Conservation (phyloP, 2,113 vertebrate genomes). For the Vidua chalybeata region DNA sequence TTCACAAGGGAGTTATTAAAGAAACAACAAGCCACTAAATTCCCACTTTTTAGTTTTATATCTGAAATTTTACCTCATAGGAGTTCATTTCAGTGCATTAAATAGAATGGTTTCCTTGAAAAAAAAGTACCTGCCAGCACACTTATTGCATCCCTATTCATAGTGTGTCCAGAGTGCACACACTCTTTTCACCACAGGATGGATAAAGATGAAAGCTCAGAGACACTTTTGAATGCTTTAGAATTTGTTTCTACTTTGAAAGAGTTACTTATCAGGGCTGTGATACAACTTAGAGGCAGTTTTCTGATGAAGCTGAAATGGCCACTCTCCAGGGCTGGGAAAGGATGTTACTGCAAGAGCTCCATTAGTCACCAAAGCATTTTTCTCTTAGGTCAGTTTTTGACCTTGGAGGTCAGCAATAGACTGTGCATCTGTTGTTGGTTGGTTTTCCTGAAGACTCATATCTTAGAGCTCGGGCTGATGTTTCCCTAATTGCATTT, state of each 20-base stretch:
- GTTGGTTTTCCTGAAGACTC: constrained; percentile 15
- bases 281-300: not conserved
- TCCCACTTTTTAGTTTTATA: not conserved
- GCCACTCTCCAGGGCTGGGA: not conserved
- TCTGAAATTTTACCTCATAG: not conserved
- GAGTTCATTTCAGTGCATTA: not conserved
- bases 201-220: not conserved
- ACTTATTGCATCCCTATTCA: not conserved
- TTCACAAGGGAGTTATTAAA: not conserved
- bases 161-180: not conserved
- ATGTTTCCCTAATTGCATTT: constrained; percentile 7
- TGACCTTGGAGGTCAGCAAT: constrained; percentile 14
- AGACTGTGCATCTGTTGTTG: not conserved
- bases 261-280: not conserved
- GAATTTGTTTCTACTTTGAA: not conserved
- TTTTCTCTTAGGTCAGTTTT: constrained; percentile 23
- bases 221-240: not conserved
- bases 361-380: constrained; percentile 24
- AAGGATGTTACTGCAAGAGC: not conserved
- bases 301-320: not conserved
- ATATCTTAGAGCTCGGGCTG: not conserved
- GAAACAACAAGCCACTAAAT: not conserved
- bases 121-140: not conserved
- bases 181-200: not conserved
- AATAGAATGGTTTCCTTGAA: not conserved